A percentile compares a stretch with the other conserved stretches of the same genome.
These are phyloP conservation scores for Coregonus clupeaformis DNA, from an alignment of 2,113 vertebrate genomes.

Conservation along the genomic window DNA sequence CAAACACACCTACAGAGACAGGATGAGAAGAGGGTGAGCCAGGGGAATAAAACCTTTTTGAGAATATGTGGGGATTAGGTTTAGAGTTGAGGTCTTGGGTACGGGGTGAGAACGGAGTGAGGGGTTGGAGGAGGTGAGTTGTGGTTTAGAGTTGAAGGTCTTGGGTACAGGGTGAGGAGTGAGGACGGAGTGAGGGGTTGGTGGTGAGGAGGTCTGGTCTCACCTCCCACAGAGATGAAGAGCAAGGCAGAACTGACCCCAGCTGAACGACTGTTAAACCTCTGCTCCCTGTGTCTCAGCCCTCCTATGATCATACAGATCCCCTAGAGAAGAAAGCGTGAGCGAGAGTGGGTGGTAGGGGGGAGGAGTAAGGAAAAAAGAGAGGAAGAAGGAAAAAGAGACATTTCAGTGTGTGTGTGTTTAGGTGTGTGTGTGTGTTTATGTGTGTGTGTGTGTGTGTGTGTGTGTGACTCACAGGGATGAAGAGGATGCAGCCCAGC, in stretches of 20 bases:
- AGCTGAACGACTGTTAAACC: conserved; percentile 84
- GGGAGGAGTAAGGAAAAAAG: no score
- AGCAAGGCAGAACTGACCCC: conserved; percentile 83
- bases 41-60: not conserved
- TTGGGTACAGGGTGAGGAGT: not conserved
- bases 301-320: conserved; percentile 89
- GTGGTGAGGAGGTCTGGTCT: conserved; percentile 21
- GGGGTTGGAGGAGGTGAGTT: not conserved
- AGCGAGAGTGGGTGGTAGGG: no score
- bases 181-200: not conserved
- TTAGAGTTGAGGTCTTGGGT: no score
- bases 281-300: conserved; percentile 82
- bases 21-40: not conserved
- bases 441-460: not conserved
- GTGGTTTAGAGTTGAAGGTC: not conserved
- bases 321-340: conserved; percentile 62
- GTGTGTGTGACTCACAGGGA: conserved; percentile 76
- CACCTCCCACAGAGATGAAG: conserved; percentile 85
- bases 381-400: no score
- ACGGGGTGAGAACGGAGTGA: not conserved
- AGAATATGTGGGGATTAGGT: no score
- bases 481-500: conserved; percentile 84
- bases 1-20: conserved; percentile 80
- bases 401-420: not conserved
- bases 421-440: not conserved